A percentile compares a stretch with the other conserved stretches of the same genome.
phyloP scores from a whole-genome alignment of 2,888 invertebrate species.

The Heliconius charithonia region DNA sequence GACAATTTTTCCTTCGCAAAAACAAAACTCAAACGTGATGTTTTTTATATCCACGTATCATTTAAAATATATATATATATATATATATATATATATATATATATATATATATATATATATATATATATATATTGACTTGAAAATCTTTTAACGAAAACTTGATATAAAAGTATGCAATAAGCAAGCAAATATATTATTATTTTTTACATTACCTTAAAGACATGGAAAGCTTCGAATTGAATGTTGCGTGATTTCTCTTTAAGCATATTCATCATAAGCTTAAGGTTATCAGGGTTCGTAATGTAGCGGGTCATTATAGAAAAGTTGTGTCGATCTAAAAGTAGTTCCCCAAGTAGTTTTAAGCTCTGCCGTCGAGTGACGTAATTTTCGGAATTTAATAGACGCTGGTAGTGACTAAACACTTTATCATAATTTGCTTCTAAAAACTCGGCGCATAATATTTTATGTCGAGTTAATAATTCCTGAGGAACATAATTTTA shows the following conservation, averaged over 20 bases:
- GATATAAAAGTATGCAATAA: background rate
- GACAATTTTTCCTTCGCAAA: too few relatives aligned
- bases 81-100: too few relatives aligned
- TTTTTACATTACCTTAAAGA: constrained; percentile 93
- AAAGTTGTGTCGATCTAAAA: constrained; percentile 99
- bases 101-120: too few relatives aligned
- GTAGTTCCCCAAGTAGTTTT: constrained; percentile 97
- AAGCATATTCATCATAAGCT: constrained; percentile 99
- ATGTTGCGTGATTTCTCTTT: constrained; percentile 99
- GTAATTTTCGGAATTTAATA: constrained; percentile 99
- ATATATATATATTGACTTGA: too few relatives aligned
- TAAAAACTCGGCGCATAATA: constrained; percentile 98
- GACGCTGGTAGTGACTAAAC: constrained; percentile 97
- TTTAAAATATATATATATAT: too few relatives aligned
- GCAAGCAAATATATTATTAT: background rate
- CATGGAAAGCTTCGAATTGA: constrained; percentile 99
- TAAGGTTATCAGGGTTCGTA: constrained; percentile 99
- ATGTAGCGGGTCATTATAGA: constrained; percentile 99
- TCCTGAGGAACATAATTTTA: constrained; percentile 84
- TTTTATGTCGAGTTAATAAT: constrained; percentile 96
- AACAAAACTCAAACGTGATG: background rate
- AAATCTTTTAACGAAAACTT: background rate
- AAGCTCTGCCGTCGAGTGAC: constrained; percentile 99
- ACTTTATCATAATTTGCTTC: constrained; percentile 99
- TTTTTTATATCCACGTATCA: background rate